Percentiles rank a stretch among this genome's conserved stretches.
Evolutionary conservation across 1,140 invertebrate species (phyloP).

Genomic region (Bemisia tabaci): DNA sequence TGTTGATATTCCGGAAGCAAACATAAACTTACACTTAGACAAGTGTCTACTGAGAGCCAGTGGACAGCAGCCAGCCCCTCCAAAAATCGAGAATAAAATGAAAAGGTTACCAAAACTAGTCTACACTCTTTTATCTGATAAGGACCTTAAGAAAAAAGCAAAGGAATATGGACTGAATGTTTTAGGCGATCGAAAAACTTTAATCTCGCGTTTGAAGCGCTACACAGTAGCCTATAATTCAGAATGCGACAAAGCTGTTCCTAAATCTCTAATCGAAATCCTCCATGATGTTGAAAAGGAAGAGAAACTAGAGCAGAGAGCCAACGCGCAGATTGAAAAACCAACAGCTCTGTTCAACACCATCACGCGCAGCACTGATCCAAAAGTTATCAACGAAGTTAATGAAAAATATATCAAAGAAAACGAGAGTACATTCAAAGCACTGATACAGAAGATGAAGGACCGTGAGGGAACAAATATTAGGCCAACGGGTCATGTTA

Average conservation of each 20-base stretch:
- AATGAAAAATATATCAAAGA: not conserved
- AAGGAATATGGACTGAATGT: conserved; percentile 36
- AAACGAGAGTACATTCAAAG: not conserved
- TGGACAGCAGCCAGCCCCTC: not conserved
- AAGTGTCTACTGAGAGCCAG: conserved; percentile 33
- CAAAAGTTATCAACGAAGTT: not conserved
- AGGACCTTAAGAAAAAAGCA: conserved; percentile 34
- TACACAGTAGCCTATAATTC: conserved; percentile 36
- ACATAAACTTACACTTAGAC: conserved; percentile 41
- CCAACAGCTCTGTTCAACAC: not conserved
- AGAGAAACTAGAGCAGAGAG: conserved; percentile 23
- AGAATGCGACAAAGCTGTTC: conserved; percentile 35
- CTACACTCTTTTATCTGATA: conserved; percentile 38
- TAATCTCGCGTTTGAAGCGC: conserved; percentile 33
- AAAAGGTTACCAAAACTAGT: conserved; percentile 40
- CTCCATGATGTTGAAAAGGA: conserved; percentile 34
- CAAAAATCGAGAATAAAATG: conserved; percentile 21
- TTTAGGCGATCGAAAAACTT: conserved; percentile 34
- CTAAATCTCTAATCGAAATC: conserved; percentile 32
- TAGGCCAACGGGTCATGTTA: not conserved
- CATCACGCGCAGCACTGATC: not conserved
- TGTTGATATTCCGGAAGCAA: conserved; percentile 31
- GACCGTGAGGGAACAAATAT: not conserved
- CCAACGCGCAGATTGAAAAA: not conserved
- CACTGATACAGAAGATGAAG: not conserved